These are phyloP conservation scores for Euleptes europaea DNA, from an alignment of 2,113 vertebrate genomes.

Conservation along the genomic window DNA sequence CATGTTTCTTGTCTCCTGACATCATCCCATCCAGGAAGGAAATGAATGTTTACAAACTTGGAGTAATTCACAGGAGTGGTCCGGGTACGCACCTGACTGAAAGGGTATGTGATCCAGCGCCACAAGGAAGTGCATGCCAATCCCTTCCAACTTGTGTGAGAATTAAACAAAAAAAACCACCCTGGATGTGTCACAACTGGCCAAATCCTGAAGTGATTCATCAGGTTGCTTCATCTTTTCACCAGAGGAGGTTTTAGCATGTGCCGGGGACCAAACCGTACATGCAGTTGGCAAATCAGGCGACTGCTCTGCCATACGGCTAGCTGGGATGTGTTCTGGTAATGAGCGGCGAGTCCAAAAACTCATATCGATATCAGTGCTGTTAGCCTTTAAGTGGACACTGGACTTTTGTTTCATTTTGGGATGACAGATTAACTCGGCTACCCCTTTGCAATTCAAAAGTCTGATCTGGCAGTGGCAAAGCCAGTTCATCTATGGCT, in stretches of 20 bases:
- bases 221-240: not conserved
- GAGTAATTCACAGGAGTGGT: not conserved
- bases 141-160: no score
- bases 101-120: not conserved
- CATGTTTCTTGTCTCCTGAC: not conserved
- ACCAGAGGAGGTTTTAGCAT: not conserved
- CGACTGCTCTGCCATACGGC: no score
- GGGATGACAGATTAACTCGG: no score
- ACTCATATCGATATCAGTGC: no score
- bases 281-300: not conserved
- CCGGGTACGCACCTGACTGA: not conserved
- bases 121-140: not conserved
- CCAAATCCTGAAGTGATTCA: not conserved
- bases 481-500: not conserved
- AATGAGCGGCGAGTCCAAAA: no score
- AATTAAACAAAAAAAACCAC: no score
- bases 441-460: not conserved
- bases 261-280: not conserved
- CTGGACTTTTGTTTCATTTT: no score
- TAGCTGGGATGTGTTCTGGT: not conserved
- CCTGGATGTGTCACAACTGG: not conserved
- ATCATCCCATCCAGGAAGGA: no score
- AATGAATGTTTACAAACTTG: not conserved
- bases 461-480: not conserved
- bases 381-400: no score